Evolutionary conservation across 2,113 vertebrate genomes (phyloP).

Genomic region (Cariama cristata): DNA sequence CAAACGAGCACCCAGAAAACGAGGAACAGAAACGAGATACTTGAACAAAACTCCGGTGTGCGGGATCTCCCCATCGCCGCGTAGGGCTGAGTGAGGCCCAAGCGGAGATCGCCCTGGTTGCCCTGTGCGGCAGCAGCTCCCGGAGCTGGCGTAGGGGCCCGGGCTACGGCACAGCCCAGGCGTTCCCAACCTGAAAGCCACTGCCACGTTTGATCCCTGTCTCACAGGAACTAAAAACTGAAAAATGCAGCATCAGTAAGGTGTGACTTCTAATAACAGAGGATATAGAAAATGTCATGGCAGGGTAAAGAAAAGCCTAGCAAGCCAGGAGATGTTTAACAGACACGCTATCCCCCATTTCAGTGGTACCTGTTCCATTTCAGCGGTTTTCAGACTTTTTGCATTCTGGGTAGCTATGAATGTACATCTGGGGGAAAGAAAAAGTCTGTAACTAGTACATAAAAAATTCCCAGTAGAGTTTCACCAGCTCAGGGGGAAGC

Average conservation of each 20-base stretch:
- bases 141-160: no score
- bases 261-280: not conserved
- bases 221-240: not conserved
- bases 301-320: accelerated
- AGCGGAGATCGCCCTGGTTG: accelerated
- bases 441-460: not conserved
- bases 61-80: accelerated
- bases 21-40: not conserved
- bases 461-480: not conserved
- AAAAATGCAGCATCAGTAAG: not conserved
- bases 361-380: not conserved
- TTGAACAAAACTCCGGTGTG: not conserved
- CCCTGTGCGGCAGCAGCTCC: accelerated
- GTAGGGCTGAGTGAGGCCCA: accelerated
- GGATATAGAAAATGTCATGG: not conserved
- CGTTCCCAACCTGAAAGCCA: not conserved
- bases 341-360: accelerated
- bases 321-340: not conserved
- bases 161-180: accelerated
- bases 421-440: not conserved
- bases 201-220: accelerated
- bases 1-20: not conserved
- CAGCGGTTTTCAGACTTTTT: not conserved
- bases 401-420: not conserved
- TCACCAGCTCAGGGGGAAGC: not conserved